Evolutionary conservation across 2,888 invertebrate genomes (phyloP).

Genomic region (Phorcus lineatus): DNA sequence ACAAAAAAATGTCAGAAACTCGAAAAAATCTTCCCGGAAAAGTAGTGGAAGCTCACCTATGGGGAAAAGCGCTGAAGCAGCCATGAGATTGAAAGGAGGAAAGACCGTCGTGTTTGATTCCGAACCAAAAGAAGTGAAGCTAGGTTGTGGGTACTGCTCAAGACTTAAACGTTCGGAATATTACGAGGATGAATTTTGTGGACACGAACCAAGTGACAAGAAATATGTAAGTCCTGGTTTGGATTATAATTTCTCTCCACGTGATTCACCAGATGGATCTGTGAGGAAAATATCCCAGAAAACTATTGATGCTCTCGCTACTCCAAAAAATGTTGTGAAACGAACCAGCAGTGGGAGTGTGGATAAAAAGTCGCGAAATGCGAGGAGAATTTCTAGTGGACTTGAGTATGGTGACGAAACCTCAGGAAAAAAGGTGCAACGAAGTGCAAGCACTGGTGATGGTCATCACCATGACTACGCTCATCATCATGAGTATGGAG

Average conservation of each 20-base stretch:
- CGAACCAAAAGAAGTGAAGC: background rate
- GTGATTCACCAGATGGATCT: too few relatives aligned
- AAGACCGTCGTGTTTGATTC: background rate
- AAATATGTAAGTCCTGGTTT: too few relatives aligned
- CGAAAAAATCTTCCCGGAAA: background rate
- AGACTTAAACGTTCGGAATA: background rate
- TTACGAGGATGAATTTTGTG: background rate
- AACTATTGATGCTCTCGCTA: background rate
- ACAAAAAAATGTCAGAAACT: too few relatives aligned
- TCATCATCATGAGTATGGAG: background rate
- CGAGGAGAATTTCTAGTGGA: background rate
- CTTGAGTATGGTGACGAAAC: background rate
- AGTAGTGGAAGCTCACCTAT: background rate
- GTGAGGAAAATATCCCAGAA: background rate
- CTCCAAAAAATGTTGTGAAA: background rate
- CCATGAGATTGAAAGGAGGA: slow-evolving; percentile 12
- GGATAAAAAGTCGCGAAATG: background rate
- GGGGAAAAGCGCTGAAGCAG: background rate
- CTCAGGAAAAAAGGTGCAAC: background rate
- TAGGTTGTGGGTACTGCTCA: slow-evolving; percentile 17
- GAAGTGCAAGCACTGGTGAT: background rate
- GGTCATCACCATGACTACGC: background rate
- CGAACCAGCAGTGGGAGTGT: background rate
- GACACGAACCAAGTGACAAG: background rate
- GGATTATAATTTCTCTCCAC: too few relatives aligned